Percentiles rank a stretch among this genome's conserved stretches.
Conservation (phyloP, 2,888 invertebrate genomes). For the Cacoxenus indagator region DNA sequence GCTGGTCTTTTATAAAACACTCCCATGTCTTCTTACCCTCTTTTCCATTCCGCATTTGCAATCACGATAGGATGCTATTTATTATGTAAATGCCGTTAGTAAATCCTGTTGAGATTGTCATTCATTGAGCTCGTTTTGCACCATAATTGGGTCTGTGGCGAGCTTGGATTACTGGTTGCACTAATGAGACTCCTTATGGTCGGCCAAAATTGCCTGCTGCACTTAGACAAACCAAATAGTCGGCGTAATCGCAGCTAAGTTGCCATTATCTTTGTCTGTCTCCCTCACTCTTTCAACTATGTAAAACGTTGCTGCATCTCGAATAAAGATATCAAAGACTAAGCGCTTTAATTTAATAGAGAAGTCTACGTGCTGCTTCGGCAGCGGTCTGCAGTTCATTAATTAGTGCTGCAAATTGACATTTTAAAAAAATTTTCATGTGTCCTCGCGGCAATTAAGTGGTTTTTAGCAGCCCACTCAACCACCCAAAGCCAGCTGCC, state of each 20-base stretch:
- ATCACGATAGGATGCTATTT: conserved; percentile 44
- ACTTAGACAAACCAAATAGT: background rate
- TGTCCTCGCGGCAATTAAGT: conserved; percentile 46
- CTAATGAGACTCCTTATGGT: conserved; percentile 1
- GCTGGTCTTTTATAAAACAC: background rate
- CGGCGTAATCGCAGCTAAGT: background rate
- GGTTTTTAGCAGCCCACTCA: background rate
- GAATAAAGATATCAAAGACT: background rate
- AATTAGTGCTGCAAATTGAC: conserved; percentile 56
- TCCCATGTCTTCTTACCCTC: background rate
- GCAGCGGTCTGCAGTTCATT: conserved; percentile 38
- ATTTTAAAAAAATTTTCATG: conserved; percentile 46
- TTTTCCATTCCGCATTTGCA: conserved; percentile 5
- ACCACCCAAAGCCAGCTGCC: background rate
- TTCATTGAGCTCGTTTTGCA: conserved; percentile 2
- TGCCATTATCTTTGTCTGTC: background rate
- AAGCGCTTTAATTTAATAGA: background rate
- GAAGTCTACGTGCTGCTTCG: background rate
- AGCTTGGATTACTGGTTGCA: conserved; percentile 6
- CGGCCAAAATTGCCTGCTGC: background rate
- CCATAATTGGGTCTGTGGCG: background rate
- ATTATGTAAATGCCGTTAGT: conserved; percentile 58
- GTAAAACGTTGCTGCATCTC: background rate
- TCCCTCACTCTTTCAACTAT: background rate
- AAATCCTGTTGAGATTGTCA: conserved; percentile 39